These are phyloP conservation scores for rat (Rattus norvegicus) DNA, from an alignment of 2,113 vertebrate genomes.

Conservation along the genomic window DNA sequence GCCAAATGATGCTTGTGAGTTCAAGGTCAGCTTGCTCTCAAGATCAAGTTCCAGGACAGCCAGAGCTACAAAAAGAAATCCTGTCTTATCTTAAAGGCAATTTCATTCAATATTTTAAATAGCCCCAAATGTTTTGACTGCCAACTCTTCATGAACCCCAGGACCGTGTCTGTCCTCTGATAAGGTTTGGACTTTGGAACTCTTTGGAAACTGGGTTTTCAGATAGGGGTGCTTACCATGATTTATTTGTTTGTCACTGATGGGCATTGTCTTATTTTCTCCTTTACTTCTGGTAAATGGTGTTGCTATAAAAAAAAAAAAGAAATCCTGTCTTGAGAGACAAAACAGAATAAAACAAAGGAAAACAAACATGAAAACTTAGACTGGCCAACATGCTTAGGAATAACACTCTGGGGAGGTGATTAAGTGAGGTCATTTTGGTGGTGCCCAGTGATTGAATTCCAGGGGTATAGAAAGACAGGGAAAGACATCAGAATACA, in stretches of 20 bases:
- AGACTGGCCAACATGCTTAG: not conserved
- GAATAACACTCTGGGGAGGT: not conserved
- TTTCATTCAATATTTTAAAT: not conserved
- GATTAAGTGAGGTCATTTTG: not conserved
- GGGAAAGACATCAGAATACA: not conserved
- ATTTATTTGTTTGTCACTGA: not conserved
- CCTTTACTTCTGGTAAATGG: not conserved
- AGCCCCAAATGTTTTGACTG: not conserved
- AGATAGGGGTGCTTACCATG: not conserved
- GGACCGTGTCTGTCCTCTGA: not conserved
- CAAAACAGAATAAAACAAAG: not conserved
- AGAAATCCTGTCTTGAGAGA: too few species aligned
- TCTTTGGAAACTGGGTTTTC: not conserved
- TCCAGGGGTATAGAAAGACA: not conserved
- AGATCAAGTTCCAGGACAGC: not conserved
- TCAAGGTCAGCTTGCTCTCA: not conserved
- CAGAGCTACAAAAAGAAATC: not conserved
- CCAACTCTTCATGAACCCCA: not conserved
- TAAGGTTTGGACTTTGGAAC: not conserved
- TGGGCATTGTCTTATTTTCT: not conserved
- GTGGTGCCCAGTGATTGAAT: not conserved
- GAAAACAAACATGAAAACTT: not conserved
- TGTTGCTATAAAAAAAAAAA: not conserved
- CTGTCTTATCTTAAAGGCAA: not conserved
- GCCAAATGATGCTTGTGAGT: not conserved